Conservation (phyloP, 1,140 invertebrate genomes). For the Bombus haemorrhoidalis region DNA sequence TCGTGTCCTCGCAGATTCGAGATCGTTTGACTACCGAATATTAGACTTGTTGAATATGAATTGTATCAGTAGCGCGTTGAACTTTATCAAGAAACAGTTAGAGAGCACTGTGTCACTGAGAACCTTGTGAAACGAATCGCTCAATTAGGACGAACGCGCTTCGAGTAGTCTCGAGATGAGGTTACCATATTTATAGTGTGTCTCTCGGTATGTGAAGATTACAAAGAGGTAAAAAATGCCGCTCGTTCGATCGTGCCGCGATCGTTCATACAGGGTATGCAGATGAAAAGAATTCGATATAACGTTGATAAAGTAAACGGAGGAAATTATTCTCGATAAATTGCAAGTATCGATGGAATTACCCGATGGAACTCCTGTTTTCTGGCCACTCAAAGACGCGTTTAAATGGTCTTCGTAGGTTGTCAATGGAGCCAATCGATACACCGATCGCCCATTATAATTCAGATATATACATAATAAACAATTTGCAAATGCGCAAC, state of each 20-base stretch:
- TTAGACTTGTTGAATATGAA: not conserved
- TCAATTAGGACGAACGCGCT: not conserved
- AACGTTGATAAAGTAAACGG: not conserved
- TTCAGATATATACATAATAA: slow-evolving; percentile 45
- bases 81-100: not conserved
- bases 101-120: not conserved
- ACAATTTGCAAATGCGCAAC: slow-evolving; percentile 41
- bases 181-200: not conserved
- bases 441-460: slow-evolving; percentile 18
- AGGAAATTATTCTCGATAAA: slow-evolving; percentile 26
- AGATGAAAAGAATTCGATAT: not conserved
- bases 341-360: not conserved
- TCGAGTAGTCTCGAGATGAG: not conserved
- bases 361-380: slow-evolving; percentile 1
- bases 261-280: not conserved
- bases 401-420: not conserved
- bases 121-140: not conserved
- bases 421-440: not conserved
- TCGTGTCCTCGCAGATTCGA: not conserved
- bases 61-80: not conserved
- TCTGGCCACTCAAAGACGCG: not conserved
- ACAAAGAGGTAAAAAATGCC: not conserved
- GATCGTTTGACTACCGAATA: not conserved
- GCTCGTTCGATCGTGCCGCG: too few species aligned
- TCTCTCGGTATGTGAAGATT: not conserved